Base-by-base conservation (phyloP, 2,888 invertebrate species). In the Halictus ligatus region DNA sequence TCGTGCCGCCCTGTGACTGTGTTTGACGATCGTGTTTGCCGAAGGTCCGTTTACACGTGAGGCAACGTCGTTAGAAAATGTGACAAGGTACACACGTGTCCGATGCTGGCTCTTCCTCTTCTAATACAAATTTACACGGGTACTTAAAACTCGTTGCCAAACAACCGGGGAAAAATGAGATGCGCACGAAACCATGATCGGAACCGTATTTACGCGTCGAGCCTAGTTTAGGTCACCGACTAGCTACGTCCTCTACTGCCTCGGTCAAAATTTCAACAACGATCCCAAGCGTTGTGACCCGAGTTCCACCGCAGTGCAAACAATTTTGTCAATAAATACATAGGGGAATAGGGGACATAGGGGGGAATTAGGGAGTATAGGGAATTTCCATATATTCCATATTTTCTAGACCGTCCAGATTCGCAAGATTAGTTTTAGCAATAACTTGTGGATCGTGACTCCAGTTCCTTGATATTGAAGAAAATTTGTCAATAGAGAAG, bases 31-130 rank as follows among this genome's bases (percentile, higher is more conserved):
- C 79, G 77, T 92, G 89, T 92, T 92, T 92, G 81, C 89, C 74
- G 79, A 88, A 88, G 89, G 87, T 83, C 85, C 87, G 89, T 89
- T 92, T 89, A 89, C 90, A 89, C 84, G 87, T 85, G 87, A 92
- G 84, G 88, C 89, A 89, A 92, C 88, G 89, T 89, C 88, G 90
- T 91, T 90, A 88, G 89, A 91, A 91, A 92, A 91, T 90, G 92
- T 90, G 91, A 90, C 92, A 90, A 90, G 89, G 88, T 89, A 92
- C 85, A 92, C 92, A 91, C 78, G 80, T 75, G 79, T 83, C 76
- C 79, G 80, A 73, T 87, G 74, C 78, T 76, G 84, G 84, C 77
- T 85, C 89, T 86, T 85, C 81, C 85, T 86, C 82, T 78, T 83
- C 76, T 84, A 89, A 78, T 90, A 89, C 92, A 91, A 92, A 92